Percentiles rank a stretch among this genome's conserved stretches.
Evolutionary conservation across 2,888 invertebrate genomes (phyloP).

Genomic region (Lithophane ornitopus): DNA sequence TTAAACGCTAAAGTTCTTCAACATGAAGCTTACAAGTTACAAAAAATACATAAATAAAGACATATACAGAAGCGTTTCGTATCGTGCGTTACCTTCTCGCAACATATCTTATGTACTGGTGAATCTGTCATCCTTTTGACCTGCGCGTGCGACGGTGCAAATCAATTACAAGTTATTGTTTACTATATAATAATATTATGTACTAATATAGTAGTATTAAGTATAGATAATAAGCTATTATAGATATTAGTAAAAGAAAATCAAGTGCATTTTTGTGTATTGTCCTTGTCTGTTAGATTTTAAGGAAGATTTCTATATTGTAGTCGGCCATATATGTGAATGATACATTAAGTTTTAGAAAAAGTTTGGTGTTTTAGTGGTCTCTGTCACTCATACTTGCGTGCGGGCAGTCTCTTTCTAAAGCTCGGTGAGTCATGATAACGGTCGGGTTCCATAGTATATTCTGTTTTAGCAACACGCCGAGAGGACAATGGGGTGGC

Average conservation of each 20-base stretch:
- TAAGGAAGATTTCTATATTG: not conserved
- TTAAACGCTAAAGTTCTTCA: not conserved
- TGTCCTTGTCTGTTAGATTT: not conserved
- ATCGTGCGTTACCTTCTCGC: conserved; percentile 89
- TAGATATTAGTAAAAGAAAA: conserved; percentile 2
- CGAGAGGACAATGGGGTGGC: not conserved
- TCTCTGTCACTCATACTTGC: not conserved
- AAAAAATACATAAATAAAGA: conserved; percentile 34
- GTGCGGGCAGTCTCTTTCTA: not conserved
- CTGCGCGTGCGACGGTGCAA: conserved; percentile 79
- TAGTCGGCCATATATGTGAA: not conserved
- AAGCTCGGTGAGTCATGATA: not conserved
- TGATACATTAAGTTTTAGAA: not conserved
- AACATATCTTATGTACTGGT: conserved; percentile 90
- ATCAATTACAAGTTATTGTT: conserved; percentile 61
- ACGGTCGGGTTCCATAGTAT: not conserved
- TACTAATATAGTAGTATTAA: not conserved
- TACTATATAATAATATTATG: conserved; percentile 10
- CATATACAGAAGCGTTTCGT: conserved; percentile 38
- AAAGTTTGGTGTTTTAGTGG: not conserved
- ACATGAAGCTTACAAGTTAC: conserved; percentile 8
- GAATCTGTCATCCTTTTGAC: conserved; percentile 80
- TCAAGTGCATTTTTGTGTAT: conserved; percentile 1
- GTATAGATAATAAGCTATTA: not conserved
- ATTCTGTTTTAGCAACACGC: not conserved